phyloP scores from a whole-genome alignment of 2,888 invertebrate species.

The Mayetiola destructor region DNA sequence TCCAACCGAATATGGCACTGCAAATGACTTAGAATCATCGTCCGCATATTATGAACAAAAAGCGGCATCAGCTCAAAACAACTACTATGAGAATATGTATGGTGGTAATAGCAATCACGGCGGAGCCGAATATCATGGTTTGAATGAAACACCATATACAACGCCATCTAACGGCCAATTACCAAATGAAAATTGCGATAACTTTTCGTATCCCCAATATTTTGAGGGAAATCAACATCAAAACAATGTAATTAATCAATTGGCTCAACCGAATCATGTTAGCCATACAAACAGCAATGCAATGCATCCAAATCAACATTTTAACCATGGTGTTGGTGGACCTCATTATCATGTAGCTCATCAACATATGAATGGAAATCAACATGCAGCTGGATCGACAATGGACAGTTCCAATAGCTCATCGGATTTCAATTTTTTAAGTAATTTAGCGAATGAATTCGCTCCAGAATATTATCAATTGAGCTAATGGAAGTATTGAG shows the following conservation, averaged over 20 bases:
- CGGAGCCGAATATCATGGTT: conserved; percentile 15
- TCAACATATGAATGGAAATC: conserved; percentile 15
- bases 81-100: conserved; percentile 29
- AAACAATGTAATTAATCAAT: conserved; percentile 25
- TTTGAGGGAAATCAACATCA: conserved; percentile 20
- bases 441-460: conserved; percentile 83
- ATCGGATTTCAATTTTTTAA: conserved; percentile 87
- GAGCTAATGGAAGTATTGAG: conserved; percentile 29
- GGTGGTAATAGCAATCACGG: conserved; percentile 18
- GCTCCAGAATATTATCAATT: conserved; percentile 73
- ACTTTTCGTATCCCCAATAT: conserved; percentile 21
- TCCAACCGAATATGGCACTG: conserved; percentile 26
- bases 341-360: conserved; percentile 40
- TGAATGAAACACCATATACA: conserved; percentile 16
- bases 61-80: conserved; percentile 22
- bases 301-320: conserved; percentile 38
- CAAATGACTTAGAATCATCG: conserved; percentile 20
- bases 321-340: conserved; percentile 32
- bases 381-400: conserved; percentile 27
- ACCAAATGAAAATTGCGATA: conserved; percentile 20
- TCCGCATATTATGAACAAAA: conserved; percentile 29
- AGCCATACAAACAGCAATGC: conserved; percentile 17
- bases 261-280: conserved; percentile 27
- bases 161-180: conserved; percentile 20
- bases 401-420: conserved; percentile 80